Evolutionary conservation across 2,888 invertebrate genomes (phyloP).

Genomic region (Sarcophaga rosellei): DNA sequence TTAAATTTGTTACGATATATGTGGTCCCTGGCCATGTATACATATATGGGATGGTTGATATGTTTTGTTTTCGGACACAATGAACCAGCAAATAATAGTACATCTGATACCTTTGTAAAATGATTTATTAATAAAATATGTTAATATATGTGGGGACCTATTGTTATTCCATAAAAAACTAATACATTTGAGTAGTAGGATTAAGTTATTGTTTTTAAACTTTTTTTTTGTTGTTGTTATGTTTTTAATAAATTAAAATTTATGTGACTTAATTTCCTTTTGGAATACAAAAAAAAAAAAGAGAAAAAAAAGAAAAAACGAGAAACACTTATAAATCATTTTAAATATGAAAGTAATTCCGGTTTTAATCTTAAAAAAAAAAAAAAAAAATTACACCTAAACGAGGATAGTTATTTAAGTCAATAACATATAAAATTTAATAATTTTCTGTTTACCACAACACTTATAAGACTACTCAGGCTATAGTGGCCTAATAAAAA

Average conservation of each 20-base stretch:
- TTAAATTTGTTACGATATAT: too few species aligned
- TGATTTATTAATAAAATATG: conserved; percentile 30
- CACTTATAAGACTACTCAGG: too few species aligned
- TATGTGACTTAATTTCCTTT: conserved; percentile 1
- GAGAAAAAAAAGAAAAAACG: too few species aligned
- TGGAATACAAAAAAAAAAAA: background rate
- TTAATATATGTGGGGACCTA: background rate
- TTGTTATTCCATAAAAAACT: background rate
- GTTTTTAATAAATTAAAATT: conserved; percentile 18
- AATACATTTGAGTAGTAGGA: background rate
- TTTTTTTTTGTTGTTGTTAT: background rate
- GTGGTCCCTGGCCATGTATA: too few species aligned
- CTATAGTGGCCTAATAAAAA: too few species aligned
- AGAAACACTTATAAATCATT: conserved; percentile 44
- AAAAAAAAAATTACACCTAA: background rate
- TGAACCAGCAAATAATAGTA: too few species aligned
- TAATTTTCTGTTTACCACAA: background rate
- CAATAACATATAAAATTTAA: background rate
- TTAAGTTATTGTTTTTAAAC: too few species aligned
- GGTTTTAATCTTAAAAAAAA: conserved; percentile 34
- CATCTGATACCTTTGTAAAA: too few species aligned
- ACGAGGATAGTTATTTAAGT: background rate
- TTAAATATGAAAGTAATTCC: conserved; percentile 34
- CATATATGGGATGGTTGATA: too few species aligned
- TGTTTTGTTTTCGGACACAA: too few species aligned